Base-by-base conservation (phyloP, 35 echinoderm and acorn worm genomes). In the Eucidaris tribuloides region DNA sequence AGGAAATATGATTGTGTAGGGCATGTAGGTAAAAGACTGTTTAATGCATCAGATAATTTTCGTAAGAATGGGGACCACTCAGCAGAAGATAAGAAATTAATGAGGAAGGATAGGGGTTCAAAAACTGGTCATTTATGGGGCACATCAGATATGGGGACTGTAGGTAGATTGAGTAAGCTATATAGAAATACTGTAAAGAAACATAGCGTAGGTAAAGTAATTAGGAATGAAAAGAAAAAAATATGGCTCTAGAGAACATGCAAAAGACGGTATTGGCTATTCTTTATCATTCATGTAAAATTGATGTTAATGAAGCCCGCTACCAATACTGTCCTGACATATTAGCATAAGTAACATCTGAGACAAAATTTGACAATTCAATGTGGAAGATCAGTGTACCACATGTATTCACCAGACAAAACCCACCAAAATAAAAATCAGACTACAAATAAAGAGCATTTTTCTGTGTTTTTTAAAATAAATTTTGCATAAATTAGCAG, bases 21-120 rank as follows among this genome's bases (percentile, higher is more conserved):
- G 0, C 71, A 87, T 45, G 72, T 87, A 7, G 66, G 70, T 6
- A 87, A 87, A 31, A 43, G 70, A 7, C 78, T 87, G 72, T 76
- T 25, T 30, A 36, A 49, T 19, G 57, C 23, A 2, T 62, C 79
- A 38, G 56, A 76, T 5, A 76, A 71, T 24, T 36, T 85, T 18
- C n/a, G 83, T 5, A 74, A 71, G 57, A 49, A 43, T 46, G 50
- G 43, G n/a, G n/a, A n/a, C n/a, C n/a, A n/a, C n/a, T n/a, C n/a
- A n/a, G n/a, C n/a, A 50, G 63, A 29, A 29, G 63, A 66, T 28
- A 6, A 34, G 63, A 80, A 80, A 20, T 23, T 28, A 23, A 31
- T 79, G 6, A 32, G 28, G 46, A 11, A 27, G 7, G 44, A 4
- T 27, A 54, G 7, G 42, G 77, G 77, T 46, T 30, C 20, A 14